Percentiles rank a stretch among this genome's conserved stretches.
Evolutionary conservation across 2,888 invertebrate genomes (phyloP).

Genomic region (Acronicta alni): DNA sequence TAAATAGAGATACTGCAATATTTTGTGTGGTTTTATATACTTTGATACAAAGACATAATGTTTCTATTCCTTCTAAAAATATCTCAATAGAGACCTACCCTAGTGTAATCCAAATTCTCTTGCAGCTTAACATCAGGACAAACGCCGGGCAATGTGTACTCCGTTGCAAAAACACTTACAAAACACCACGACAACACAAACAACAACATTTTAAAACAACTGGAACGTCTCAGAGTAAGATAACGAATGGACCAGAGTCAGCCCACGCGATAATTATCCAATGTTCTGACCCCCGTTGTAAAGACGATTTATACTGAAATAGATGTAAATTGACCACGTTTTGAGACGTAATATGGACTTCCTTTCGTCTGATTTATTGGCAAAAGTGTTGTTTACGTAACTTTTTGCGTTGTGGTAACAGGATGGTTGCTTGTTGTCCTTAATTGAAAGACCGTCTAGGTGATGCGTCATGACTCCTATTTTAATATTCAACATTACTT

Average conservation of each 20-base stretch:
- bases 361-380: constrained; percentile 61
- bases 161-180: constrained; percentile 64
- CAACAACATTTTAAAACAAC: constrained; percentile 68
- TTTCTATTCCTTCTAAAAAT: not conserved
- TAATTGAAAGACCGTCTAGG: constrained; percentile 8
- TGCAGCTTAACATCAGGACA: constrained; percentile 80
- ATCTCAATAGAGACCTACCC: constrained; percentile 67
- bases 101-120: constrained; percentile 80
- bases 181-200: constrained; percentile 64
- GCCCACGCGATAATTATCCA: constrained; percentile 83
- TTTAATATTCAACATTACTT: too few relatives aligned
- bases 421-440: constrained; percentile 21
- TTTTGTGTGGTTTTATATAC: too few relatives aligned
- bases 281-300: constrained; percentile 72
- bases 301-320: constrained; percentile 64
- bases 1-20: too few relatives aligned
- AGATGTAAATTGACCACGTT: constrained; percentile 51
- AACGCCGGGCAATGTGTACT: constrained; percentile 78
- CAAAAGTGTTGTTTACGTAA: constrained; percentile 34
- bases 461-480: not conserved
- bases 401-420: constrained; percentile 25
- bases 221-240: constrained; percentile 56
- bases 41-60: not conserved
- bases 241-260: constrained; percentile 67
- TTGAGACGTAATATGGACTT: constrained; percentile 55